Evolutionary conservation across 1,140 invertebrate genomes (phyloP).

Genomic region (Uloborus diversus): DNA sequence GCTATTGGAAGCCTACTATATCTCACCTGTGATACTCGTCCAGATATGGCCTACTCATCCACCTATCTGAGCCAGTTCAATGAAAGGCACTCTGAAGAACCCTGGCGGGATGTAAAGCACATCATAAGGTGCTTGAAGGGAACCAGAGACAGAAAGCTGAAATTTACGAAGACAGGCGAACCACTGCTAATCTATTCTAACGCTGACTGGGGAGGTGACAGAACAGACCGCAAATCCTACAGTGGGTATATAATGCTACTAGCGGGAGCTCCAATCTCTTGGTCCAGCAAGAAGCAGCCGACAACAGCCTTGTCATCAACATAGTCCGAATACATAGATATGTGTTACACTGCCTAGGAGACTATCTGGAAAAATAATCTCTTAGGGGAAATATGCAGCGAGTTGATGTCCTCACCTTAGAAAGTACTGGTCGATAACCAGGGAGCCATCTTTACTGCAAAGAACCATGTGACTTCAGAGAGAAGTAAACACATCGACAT

Average conservation of each 20-base stretch:
- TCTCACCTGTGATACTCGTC: slow-evolving; percentile 64
- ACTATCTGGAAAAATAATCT: slow-evolving; percentile 63
- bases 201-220: slow-evolving; percentile 48
- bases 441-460: slow-evolving; percentile 60
- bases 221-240: slow-evolving; percentile 58
- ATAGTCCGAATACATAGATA: slow-evolving; percentile 67
- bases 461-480: slow-evolving; percentile 64
- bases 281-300: slow-evolving; percentile 68
- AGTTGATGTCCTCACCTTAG: background rate
- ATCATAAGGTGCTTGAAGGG: slow-evolving; percentile 56
- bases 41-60: slow-evolving; percentile 67
- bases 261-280: slow-evolving; percentile 66
- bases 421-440: slow-evolving; percentile 59
- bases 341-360: slow-evolving; percentile 64
- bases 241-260: slow-evolving; percentile 63
- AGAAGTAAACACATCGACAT: slow-evolving; percentile 65
- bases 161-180: background rate
- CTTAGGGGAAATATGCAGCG: background rate
- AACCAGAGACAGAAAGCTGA: slow-evolving; percentile 58
- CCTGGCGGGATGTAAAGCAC: slow-evolving; percentile 62
- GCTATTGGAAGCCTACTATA: too few relatives aligned
- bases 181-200: background rate
- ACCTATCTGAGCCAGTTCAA: slow-evolving; percentile 67
- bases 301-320: slow-evolving; percentile 67
- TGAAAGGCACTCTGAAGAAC: slow-evolving; percentile 41